A percentile compares a stretch with the other conserved stretches of the same genome.
Evolutionary conservation across 2,113 vertebrate genomes (phyloP).

Genomic region (Collichthys lucidus): DNA sequence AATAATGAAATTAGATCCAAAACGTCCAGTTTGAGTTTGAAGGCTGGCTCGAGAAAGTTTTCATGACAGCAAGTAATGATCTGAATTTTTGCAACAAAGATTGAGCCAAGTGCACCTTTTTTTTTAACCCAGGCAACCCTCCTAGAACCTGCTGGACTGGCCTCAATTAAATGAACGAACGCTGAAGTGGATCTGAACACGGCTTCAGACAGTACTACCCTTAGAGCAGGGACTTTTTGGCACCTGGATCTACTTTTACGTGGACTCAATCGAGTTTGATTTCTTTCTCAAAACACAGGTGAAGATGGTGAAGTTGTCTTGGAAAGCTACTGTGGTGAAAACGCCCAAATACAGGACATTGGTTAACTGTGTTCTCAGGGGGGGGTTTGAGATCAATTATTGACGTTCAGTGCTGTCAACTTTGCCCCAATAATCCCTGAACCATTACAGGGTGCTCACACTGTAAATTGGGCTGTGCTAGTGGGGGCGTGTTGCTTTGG

Average conservation of each 20-base stretch:
- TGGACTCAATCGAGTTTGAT: not conserved
- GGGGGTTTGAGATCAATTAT: not conserved
- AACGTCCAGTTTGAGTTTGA: not conserved
- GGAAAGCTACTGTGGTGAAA: not conserved
- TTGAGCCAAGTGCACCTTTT: too few species aligned
- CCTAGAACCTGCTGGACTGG: not conserved
- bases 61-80: too few species aligned
- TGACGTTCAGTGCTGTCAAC: not conserved
- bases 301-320: not conserved
- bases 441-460: not conserved
- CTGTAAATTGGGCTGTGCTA: not conserved
- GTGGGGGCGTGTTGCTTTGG: not conserved
- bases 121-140: too few species aligned
- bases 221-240: not conserved
- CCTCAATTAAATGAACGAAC: not conserved
- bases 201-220: not conserved
- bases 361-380: not conserved
- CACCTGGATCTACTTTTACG: not conserved
- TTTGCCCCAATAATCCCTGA: not conserved
- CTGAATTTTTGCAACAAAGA: too few species aligned
- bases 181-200: not conserved
- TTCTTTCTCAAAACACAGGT: not conserved
- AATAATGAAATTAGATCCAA: not conserved
- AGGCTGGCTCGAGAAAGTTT: too few species aligned
- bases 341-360: not conserved